A percentile compares a stretch with the other conserved stretches of the same genome.
These are phyloP conservation scores for Hemicrepidius hirtus DNA, from an alignment of 2,888 invertebrate species.

Conservation along the genomic window DNA sequence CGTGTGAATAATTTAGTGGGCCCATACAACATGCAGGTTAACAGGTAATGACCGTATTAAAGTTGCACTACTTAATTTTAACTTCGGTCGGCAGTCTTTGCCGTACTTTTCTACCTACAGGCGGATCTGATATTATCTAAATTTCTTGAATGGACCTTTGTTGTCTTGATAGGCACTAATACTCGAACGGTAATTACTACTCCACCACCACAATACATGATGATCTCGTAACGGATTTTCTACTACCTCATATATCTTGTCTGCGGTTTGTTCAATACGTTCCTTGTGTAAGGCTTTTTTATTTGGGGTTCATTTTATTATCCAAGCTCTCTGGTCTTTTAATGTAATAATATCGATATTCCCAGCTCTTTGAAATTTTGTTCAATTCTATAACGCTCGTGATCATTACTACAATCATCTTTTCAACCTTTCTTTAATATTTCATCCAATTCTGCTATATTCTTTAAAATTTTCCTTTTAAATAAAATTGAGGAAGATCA, in stretches of 20 bases:
- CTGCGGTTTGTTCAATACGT: background rate
- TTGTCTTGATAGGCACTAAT: conserved; percentile 7
- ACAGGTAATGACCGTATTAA: conserved; percentile 49
- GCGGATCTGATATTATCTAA: conserved; percentile 7
- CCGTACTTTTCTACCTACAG: background rate
- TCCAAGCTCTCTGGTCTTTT: background rate
- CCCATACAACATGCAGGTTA: conserved; percentile 46
- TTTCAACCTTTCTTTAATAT: too few species aligned
- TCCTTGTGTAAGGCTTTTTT: background rate
- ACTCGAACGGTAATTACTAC: conserved; percentile 13
- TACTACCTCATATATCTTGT: background rate
- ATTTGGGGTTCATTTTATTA: background rate
- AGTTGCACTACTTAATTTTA: conserved; percentile 49
- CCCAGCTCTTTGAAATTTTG: too few species aligned
- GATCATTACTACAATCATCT: too few species aligned
- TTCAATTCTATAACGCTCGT: too few species aligned
- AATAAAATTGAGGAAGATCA: too few species aligned
- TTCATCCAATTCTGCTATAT: too few species aligned
- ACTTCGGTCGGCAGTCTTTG: conserved; percentile 23
- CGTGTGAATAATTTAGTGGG: conserved; percentile 56
- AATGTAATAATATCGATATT: too few species aligned
- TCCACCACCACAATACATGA: background rate
- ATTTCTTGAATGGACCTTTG: conserved; percentile 19
- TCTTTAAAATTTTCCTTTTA: too few species aligned
- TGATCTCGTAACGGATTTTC: background rate